phyloP scores from a whole-genome alignment of 2,797 vertebrate genomes.

The Threskiornis aethiopicus region DNA sequence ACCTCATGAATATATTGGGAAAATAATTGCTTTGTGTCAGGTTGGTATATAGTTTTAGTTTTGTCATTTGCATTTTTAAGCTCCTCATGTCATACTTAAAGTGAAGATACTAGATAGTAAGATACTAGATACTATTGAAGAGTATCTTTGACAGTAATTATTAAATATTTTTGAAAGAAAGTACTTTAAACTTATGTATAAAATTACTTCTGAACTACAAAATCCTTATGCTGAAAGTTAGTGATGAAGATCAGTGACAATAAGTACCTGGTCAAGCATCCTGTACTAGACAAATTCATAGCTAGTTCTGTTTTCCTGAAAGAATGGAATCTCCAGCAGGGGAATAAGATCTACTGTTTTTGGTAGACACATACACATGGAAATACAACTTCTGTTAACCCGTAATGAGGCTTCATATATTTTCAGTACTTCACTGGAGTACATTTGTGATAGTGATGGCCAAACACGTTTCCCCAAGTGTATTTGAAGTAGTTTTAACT shows the following conservation, averaged over 20 bases:
- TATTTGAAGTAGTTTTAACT: not conserved
- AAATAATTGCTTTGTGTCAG: constrained; percentile 89
- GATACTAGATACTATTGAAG: not conserved
- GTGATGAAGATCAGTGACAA: not conserved
- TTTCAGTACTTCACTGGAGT: not conserved
- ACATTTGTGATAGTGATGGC: not conserved
- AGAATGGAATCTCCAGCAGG: not conserved
- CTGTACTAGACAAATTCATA: not conserved
- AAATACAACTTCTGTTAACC: not conserved
- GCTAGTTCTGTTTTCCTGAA: not conserved
- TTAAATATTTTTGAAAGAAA: not conserved
- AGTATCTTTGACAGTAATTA: not conserved
- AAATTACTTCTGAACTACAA: not conserved
- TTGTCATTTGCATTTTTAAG: not conserved
- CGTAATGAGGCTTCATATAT: not conserved
- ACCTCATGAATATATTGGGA: constrained; percentile 85
- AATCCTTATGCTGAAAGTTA: not conserved
- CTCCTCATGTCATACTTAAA: not conserved
- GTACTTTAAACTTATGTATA: not conserved
- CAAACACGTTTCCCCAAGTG: not conserved
- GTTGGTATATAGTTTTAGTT: constrained; percentile 69
- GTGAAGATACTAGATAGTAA: not conserved
- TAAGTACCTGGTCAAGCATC: not conserved
- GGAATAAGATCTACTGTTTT: not conserved
- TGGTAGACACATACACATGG: not conserved